Percentiles rank a stretch among this genome's conserved stretches.
Conservation (phyloP, 1,140 invertebrate genomes). For the Pogonognathellus flavescens region DNA sequence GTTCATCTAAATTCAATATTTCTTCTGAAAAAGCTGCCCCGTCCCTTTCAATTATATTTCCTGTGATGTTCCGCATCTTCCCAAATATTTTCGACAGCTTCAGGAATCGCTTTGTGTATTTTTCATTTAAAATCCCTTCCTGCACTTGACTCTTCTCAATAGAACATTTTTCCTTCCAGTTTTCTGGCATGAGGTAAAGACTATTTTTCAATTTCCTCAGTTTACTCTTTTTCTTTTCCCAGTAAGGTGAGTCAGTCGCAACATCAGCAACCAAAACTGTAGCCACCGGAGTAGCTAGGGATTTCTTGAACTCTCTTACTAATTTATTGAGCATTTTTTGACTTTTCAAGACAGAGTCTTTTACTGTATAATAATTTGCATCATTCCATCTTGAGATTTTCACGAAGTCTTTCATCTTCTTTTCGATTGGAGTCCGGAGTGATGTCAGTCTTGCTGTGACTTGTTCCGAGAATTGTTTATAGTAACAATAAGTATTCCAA, state of each 20-base stretch:
- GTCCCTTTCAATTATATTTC: slow-evolving; percentile 50
- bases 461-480: slow-evolving; percentile 79
- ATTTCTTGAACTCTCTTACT: slow-evolving; percentile 78
- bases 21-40: slow-evolving; percentile 47
- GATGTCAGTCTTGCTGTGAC: slow-evolving; percentile 77
- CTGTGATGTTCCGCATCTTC: slow-evolving; percentile 75
- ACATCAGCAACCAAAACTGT: slow-evolving; percentile 58
- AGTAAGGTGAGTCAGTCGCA: not conserved
- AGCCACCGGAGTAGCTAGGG: slow-evolving; percentile 50
- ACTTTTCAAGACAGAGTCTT: slow-evolving; percentile 87
- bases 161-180: slow-evolving; percentile 9
- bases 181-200: slow-evolving; percentile 48
- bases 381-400: slow-evolving; percentile 98
- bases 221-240: slow-evolving; percentile 45
- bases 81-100: slow-evolving; percentile 69
- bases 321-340: slow-evolving; percentile 89
- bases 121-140: slow-evolving; percentile 4
- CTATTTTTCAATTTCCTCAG: slow-evolving; percentile 14
- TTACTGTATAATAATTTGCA: slow-evolving; percentile 94
- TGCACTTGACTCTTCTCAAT: not conserved
- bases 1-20: slow-evolving; percentile 76
- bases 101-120: slow-evolving; percentile 40
- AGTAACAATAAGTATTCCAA: slow-evolving; percentile 91
- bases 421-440: slow-evolving; percentile 85
- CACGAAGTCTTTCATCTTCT: slow-evolving; percentile 91